These are phyloP conservation scores for Greenwoodochromis staneri DNA, from an alignment of 2,113 vertebrate genomes.

Conservation along the genomic window DNA sequence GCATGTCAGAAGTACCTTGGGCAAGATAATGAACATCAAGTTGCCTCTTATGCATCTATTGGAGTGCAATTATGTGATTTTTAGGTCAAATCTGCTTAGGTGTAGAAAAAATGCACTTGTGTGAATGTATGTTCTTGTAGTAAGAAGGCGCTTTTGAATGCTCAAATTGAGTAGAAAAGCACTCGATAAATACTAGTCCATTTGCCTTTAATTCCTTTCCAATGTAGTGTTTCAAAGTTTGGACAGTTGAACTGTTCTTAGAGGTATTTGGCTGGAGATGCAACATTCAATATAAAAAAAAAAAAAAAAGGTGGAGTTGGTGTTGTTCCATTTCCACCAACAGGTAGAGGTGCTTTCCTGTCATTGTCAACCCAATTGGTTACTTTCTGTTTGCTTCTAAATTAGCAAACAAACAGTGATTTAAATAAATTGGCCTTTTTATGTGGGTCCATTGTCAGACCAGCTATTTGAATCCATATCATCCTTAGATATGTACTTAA, in stretches of 20 bases:
- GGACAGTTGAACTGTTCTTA: background rate
- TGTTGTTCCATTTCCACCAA: background rate
- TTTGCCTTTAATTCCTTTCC: background rate
- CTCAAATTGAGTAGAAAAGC: background rate
- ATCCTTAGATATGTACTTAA: background rate
- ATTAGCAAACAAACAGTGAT: background rate
- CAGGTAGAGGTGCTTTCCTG: background rate
- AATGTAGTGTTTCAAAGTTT: background rate
- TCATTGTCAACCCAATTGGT: background rate
- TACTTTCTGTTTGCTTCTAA: background rate
- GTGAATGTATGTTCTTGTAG: background rate
- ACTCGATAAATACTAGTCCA: background rate
- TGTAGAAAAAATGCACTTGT: background rate
- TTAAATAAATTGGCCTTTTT: background rate
- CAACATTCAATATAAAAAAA: background rate
- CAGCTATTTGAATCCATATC: background rate
- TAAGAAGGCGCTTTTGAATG: background rate
- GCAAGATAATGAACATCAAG: background rate
- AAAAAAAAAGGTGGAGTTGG: background rate
- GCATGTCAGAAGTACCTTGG: background rate
- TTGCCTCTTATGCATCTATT: background rate
- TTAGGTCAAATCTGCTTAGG: background rate
- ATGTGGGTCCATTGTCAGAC: background rate
- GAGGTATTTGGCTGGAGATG: background rate
- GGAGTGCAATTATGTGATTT: background rate